Conservation (phyloP, 2,888 invertebrate species). For the Troides helena region DNA sequence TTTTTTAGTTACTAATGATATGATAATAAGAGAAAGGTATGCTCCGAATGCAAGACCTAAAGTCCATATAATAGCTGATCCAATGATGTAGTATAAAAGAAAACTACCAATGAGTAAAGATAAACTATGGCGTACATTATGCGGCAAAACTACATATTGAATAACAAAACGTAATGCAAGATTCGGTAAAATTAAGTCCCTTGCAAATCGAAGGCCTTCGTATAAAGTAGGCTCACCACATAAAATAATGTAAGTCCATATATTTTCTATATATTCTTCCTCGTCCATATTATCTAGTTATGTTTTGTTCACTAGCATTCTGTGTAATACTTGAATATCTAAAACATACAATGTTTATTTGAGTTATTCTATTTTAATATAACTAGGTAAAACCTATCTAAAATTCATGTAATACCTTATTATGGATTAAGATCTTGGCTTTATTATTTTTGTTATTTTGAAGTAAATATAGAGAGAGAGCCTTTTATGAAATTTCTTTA, state of each 20-base stretch:
- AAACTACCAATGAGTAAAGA: slow-evolving; percentile 68
- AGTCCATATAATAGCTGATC: slow-evolving; percentile 67
- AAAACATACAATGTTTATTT: slow-evolving; percentile 4
- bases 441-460: not conserved
- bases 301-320: slow-evolving; percentile 8
- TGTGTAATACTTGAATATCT: slow-evolving; percentile 4
- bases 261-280: slow-evolving; percentile 61
- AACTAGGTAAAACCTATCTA: not conserved
- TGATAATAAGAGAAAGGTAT: slow-evolving; percentile 59
- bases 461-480: not conserved
- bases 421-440: not conserved
- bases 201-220: slow-evolving; percentile 74
- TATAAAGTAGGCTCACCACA: slow-evolving; percentile 73
- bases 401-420: not conserved
- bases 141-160: slow-evolving; percentile 64
- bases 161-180: slow-evolving; percentile 60
- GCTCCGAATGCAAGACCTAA: slow-evolving; percentile 63
- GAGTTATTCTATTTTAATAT: not conserved
- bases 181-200: slow-evolving; percentile 72
- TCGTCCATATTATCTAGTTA: slow-evolving; percentile 54
- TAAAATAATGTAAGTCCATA: slow-evolving; percentile 63
- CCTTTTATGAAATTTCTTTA: not conserved
- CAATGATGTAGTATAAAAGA: slow-evolving; percentile 66
- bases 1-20: slow-evolving; percentile 60
- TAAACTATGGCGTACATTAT: slow-evolving; percentile 69